A percentile compares a stretch with the other conserved stretches of the same genome.
phyloP scores from a whole-genome alignment of 2,888 invertebrate genomes.

The Globia sparganii region DNA sequence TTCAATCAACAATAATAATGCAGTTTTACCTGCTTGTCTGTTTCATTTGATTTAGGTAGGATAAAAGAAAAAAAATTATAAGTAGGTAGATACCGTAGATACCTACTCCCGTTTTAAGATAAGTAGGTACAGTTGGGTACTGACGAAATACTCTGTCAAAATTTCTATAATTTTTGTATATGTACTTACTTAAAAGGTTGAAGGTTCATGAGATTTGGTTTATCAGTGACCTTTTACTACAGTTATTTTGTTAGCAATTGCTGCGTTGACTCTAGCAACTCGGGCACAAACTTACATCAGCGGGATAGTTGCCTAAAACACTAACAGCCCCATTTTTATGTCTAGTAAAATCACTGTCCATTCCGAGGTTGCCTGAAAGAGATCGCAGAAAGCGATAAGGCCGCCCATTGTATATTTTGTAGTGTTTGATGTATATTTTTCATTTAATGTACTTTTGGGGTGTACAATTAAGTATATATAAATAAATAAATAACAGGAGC shows the following conservation, averaged over 20 bases:
- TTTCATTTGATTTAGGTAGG: no score
- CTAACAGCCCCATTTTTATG: no score
- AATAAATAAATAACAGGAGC: no score
- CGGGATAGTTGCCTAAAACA: not conserved
- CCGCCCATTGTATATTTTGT: no score
- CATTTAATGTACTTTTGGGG: no score
- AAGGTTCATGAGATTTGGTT: not conserved
- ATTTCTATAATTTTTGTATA: not conserved
- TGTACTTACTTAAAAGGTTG: not conserved
- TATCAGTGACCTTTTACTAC: constrained; percentile 23
- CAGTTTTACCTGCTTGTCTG: not conserved
- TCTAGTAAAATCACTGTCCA: no score
- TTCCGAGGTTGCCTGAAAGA: no score
- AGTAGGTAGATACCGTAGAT: no score
- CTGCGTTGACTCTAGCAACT: constrained; percentile 21
- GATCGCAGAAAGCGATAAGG: no score
- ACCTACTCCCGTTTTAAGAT: not conserved
- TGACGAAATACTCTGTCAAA: not conserved
- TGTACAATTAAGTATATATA: no score
- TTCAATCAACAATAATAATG: not conserved
- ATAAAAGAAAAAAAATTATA: no score
- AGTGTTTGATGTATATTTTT: no score
- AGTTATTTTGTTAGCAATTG: constrained; percentile 31
- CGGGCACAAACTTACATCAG: constrained; percentile 13
- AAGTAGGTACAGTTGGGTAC: not conserved